Percentiles rank a stretch among this genome's conserved stretches.
Evolutionary conservation across 1,140 invertebrate genomes (phyloP).

Genomic region (Diprion similis): DNA sequence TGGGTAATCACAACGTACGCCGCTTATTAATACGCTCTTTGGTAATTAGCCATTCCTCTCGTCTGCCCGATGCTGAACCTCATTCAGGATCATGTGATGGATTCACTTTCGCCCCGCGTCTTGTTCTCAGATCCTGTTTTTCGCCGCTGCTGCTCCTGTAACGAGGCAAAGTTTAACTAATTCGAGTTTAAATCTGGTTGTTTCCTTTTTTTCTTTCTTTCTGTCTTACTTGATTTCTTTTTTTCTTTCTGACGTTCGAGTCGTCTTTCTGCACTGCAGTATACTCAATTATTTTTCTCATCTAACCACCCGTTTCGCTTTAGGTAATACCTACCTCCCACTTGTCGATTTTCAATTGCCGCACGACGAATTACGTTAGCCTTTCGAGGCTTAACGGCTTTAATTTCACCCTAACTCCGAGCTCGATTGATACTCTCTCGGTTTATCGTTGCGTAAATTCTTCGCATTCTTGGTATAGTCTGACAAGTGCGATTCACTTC

Average conservation of each 20-base stretch:
- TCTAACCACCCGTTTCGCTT: not conserved
- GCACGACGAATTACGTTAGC: not conserved
- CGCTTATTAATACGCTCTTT: not conserved
- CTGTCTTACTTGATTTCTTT: not conserved
- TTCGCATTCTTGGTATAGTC: too few relatives aligned
- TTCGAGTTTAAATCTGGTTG: not conserved
- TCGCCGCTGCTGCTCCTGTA: not conserved
- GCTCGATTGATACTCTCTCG: not conserved
- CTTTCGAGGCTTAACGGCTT: not conserved
- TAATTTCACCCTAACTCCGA: not conserved
- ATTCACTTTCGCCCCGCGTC: conserved; percentile 29
- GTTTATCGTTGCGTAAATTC: too few relatives aligned
- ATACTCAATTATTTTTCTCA: conserved; percentile 12
- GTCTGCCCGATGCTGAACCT: not conserved
- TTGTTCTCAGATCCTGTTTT: conserved; percentile 10
- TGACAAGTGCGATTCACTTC: not conserved
- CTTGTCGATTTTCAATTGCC: not conserved
- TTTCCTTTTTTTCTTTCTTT: not conserved
- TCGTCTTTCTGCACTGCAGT: not conserved
- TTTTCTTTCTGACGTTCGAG: not conserved
- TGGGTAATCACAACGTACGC: conserved; percentile 33
- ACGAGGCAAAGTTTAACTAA: too few relatives aligned
- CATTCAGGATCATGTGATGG: not conserved
- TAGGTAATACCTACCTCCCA: not conserved
- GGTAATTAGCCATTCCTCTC: not conserved